These are phyloP conservation scores for Hipposideros armiger DNA, from an alignment of 2,113 vertebrate genomes.

Conservation along the genomic window DNA sequence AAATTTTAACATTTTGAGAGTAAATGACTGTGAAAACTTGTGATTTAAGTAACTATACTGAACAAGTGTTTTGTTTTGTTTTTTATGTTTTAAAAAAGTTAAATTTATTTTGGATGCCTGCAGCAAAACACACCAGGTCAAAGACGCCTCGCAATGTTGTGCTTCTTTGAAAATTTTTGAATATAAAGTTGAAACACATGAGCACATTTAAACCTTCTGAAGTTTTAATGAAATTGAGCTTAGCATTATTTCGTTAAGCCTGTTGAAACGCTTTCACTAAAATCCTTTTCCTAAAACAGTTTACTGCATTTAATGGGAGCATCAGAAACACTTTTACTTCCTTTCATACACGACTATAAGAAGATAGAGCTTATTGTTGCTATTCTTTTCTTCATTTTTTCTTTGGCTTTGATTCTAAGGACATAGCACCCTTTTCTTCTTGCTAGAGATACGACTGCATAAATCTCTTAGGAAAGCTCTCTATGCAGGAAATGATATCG, in stretches of 20 bases:
- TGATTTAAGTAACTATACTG: neutral
- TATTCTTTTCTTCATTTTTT: constrained; percentile 73
- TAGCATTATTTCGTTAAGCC: constrained; percentile 22
- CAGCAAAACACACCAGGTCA: neutral
- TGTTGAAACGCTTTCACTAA: constrained; percentile 38
- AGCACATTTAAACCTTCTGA: neutral
- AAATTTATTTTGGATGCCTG: neutral
- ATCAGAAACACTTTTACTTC: constrained; percentile 70
- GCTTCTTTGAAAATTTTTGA: neutral
- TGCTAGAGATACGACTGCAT: constrained; percentile 82
- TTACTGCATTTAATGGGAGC: constrained; percentile 63
- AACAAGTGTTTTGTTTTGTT: neutral
- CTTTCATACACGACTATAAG: constrained; percentile 35
- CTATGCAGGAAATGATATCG: constrained; percentile 72
- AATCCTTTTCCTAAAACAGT: neutral
- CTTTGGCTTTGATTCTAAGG: constrained; percentile 84
- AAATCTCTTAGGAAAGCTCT: constrained; percentile 83
- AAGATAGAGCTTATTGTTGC: constrained; percentile 73
- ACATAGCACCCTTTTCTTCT: constrained; percentile 84
- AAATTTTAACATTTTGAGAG: neutral
- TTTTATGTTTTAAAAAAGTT: neutral
- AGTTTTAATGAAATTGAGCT: constrained; percentile 59
- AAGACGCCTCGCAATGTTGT: neutral
- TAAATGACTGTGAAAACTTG: neutral
- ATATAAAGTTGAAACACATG: constrained; percentile 44